phyloP scores from a whole-genome alignment of 2,888 invertebrate species.

The Amblyjoppa proteus region DNA sequence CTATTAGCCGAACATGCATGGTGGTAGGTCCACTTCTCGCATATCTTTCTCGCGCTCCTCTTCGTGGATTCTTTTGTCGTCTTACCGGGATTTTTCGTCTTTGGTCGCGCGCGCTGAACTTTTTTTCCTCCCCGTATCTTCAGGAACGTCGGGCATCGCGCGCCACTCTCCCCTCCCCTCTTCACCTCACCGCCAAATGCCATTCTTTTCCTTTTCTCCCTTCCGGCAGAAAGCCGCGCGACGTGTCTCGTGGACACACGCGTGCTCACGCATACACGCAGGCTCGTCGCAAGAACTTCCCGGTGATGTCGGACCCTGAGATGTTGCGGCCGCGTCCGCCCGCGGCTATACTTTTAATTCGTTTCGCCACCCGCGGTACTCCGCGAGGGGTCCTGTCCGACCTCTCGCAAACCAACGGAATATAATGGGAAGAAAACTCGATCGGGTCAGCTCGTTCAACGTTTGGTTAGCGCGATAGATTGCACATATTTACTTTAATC shows the following conservation, averaged over 20 bases:
- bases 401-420: constrained; percentile 17
- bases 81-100: constrained; percentile 46
- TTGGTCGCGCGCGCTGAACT: background rate
- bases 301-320: background rate
- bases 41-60: constrained; percentile 42
- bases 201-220: constrained; percentile 6
- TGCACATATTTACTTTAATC: background rate
- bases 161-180: background rate
- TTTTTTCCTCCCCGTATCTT: background rate
- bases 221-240: constrained; percentile 19
- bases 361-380: constrained; percentile 53
- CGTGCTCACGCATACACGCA: constrained; percentile 10
- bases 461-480: background rate
- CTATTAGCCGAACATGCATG: constrained; percentile 62
- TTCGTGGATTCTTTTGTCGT: constrained; percentile 21
- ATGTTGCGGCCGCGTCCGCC: constrained; percentile 23
- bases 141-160: constrained; percentile 39
- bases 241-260: constrained; percentile 5
- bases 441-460: background rate
- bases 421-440: constrained; percentile 17
- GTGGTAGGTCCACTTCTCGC: constrained; percentile 52
- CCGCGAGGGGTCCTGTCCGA: constrained; percentile 52
- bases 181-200: background rate
- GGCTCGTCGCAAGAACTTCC: constrained; percentile 1
- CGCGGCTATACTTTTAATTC: constrained; percentile 56